Percentiles rank a stretch among this genome's conserved stretches.
phyloP scores from a whole-genome alignment of 2,888 invertebrate species.

The Eugnorisma glareosa region DNA sequence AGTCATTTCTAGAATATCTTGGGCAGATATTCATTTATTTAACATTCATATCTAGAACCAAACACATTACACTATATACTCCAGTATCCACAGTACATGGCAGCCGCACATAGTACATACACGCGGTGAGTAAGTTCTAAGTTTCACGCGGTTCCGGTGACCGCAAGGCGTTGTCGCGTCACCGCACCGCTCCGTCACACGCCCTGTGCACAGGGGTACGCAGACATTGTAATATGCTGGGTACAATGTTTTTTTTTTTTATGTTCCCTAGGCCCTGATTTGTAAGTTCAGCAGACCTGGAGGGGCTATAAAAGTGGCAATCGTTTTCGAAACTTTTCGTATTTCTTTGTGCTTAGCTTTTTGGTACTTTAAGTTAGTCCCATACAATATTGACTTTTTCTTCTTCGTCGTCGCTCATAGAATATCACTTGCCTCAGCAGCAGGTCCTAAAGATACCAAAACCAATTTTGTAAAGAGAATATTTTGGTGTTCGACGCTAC shows the following conservation, averaged over 20 bases:
- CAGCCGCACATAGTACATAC: conserved; percentile 14
- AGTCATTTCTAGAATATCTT: neutral
- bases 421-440: no score
- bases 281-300: neutral
- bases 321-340: no score
- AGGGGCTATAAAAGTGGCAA: no score
- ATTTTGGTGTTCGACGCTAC: no score
- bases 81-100: conserved; percentile 10
- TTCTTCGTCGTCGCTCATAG: no score
- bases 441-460: no score
- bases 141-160: conserved; percentile 60
- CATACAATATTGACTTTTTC: no score
- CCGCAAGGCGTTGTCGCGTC: conserved; percentile 65
- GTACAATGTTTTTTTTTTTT: neutral
- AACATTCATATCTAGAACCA: neutral
- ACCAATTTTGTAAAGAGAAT: no score
- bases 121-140: conserved; percentile 63
- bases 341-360: no score
- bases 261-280: neutral
- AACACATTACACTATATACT: conserved; percentile 9
- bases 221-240: conserved; percentile 9
- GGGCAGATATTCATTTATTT: neutral
- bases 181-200: conserved; percentile 66
- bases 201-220: conserved; percentile 38
- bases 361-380: no score